Evolutionary conservation across 2,797 vertebrate species (phyloP).

Genomic region (Yasuhikotakia modesta): DNA sequence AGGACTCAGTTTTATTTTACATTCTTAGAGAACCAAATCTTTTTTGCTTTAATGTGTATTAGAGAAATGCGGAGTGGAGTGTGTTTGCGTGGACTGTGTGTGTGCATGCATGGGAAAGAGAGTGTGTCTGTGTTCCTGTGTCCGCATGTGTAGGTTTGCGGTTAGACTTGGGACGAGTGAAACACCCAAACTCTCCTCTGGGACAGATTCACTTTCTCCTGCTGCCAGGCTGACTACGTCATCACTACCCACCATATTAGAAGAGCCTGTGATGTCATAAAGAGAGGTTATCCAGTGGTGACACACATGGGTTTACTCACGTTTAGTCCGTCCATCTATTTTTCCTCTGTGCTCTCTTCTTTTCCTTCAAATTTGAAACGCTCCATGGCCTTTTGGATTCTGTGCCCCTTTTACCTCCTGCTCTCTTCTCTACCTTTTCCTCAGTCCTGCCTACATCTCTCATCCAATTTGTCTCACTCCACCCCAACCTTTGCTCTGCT

Average conservation of each 20-base stretch:
- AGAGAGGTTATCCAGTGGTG: conserved; percentile 72
- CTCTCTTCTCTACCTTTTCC: conserved; percentile 41
- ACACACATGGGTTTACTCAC: conserved; percentile 16
- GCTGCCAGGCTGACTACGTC: conserved; percentile 69
- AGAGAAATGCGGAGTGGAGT: conserved; percentile 51
- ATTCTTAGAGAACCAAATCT: conserved; percentile 33
- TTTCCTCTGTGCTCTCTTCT: conserved; percentile 26
- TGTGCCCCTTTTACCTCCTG: conserved; percentile 62
- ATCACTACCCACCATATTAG: conserved; percentile 72
- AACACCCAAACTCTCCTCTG: conserved; percentile 67
- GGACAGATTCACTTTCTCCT: conserved; percentile 74
- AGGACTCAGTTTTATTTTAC: conserved; percentile 30
- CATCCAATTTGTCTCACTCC: conserved; percentile 50
- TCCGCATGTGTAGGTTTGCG: conserved; percentile 61
- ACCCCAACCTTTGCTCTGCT: conserved; percentile 54
- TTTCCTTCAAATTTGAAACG: background rate
- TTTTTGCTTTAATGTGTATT: conserved; percentile 11
- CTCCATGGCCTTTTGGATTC: conserved; percentile 53
- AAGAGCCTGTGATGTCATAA: conserved; percentile 79
- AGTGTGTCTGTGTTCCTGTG: conserved; percentile 44
- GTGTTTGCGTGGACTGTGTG: conserved; percentile 20
- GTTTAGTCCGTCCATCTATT: conserved; percentile 30
- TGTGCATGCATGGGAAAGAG: conserved; percentile 33
- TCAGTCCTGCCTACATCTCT: conserved; percentile 60
- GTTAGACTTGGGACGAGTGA: conserved; percentile 72